A percentile compares a stretch with the other conserved stretches of the same genome.
Conservation (phyloP, 2,113 vertebrate genomes). For the Spheniscus mendiculus region DNA sequence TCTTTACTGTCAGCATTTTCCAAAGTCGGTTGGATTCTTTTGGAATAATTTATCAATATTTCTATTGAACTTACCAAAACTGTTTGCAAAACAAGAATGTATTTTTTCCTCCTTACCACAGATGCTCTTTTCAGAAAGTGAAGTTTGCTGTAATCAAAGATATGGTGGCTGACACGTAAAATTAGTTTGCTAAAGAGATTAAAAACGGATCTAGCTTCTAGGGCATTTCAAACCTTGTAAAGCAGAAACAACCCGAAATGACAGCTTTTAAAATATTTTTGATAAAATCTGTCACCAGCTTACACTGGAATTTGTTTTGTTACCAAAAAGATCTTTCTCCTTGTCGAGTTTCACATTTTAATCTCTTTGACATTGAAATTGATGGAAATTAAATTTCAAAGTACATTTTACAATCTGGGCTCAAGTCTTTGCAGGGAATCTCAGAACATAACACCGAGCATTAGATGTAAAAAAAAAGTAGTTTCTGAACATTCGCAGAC, state of each 20-base stretch:
- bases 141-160: not conserved
- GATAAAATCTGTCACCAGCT: constrained; percentile 36
- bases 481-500: not conserved
- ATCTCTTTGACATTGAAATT: constrained; percentile 26
- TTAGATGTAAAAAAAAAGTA: not conserved
- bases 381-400: constrained; percentile 35
- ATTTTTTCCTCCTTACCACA: not conserved
- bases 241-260: not conserved
- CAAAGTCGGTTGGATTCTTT: not conserved
- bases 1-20: not conserved
- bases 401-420: not conserved
- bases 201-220: not conserved
- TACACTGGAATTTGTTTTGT: constrained; percentile 6
- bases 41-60: not conserved
- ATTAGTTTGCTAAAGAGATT: not conserved
- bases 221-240: not conserved
- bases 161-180: not conserved
- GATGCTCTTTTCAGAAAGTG: not conserved
- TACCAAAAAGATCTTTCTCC: not conserved
- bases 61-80: not conserved
- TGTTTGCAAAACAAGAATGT: not conserved
- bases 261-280: constrained; percentile 43
- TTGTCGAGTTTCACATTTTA: not conserved
- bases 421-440: not conserved
- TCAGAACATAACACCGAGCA: not conserved